Conservation (phyloP, 2,888 invertebrate genomes). For the Zaprionus obscuricornis region DNA sequence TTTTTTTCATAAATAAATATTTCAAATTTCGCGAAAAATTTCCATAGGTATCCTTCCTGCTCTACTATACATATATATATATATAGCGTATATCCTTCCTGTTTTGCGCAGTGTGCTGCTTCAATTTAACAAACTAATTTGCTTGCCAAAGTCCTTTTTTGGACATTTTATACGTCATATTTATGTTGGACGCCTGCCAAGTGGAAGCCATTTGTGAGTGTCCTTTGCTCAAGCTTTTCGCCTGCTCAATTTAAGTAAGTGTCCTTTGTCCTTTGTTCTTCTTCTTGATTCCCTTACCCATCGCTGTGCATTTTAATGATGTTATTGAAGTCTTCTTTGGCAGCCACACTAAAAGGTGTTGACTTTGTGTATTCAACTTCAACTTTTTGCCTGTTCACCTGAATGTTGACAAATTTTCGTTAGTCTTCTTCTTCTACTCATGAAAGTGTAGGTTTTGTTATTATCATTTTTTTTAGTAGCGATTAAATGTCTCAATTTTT, state of each 20-base stretch:
- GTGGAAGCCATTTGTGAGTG: conserved; percentile 33
- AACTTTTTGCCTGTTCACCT: conserved; percentile 36
- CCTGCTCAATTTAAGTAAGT: conserved; percentile 64
- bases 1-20: conserved; percentile 51
- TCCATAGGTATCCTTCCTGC: conserved; percentile 32
- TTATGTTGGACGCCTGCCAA: conserved; percentile 68
- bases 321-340: conserved; percentile 64
- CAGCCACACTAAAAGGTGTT: conserved; percentile 52
- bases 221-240: conserved; percentile 13
- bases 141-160: conserved; percentile 53
- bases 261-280: conserved; percentile 12
- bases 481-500: conserved; percentile 23
- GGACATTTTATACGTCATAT: conserved; percentile 71
- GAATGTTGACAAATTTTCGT: conserved; percentile 38
- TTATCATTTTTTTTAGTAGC: not conserved
- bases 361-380: conserved; percentile 41
- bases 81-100: too few relatives aligned
- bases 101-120: conserved; percentile 14
- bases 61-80: too few relatives aligned
- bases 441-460: conserved; percentile 12
- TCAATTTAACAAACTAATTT: conserved; percentile 59
- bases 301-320: conserved; percentile 57
- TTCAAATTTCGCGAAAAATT: conserved; percentile 44
- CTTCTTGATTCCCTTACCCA: not conserved
- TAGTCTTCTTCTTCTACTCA: not conserved